Conservation (phyloP, 2,797 vertebrate genomes). For the Sebastes oblongus region DNA sequence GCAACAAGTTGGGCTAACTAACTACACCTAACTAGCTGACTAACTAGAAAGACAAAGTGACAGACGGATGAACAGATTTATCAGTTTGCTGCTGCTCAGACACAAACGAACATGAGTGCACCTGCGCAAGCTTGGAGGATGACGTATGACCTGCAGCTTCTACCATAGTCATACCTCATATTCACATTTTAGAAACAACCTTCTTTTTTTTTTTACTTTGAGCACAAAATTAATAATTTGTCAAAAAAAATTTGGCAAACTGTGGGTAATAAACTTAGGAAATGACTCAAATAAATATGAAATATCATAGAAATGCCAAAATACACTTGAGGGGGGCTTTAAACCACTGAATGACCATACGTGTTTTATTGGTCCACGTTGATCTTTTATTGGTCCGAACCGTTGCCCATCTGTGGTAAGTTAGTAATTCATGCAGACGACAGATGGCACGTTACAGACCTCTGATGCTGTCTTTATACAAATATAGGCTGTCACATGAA, state of each 20-base stretch:
- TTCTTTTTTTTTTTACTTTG: too few species aligned
- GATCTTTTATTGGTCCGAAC: constrained; percentile 21
- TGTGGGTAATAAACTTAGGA: too few species aligned
- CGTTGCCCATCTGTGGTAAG: constrained; percentile 23
- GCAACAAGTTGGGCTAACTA: too few species aligned
- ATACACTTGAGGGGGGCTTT: neutral
- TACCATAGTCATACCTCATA: neutral
- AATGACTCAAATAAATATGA: neutral
- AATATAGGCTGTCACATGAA: constrained; percentile 34
- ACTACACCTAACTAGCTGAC: too few species aligned
- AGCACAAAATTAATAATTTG: too few species aligned
- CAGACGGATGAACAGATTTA: too few species aligned
- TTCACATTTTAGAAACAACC: neutral
- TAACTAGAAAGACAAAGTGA: too few species aligned
- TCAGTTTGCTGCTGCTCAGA: too few species aligned
- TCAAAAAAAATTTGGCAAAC: too few species aligned
- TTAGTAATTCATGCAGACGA: constrained; percentile 19
- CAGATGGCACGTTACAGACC: constrained; percentile 36
- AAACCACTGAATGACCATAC: neutral
- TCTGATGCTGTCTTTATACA: constrained; percentile 10
- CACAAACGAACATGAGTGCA: too few species aligned
- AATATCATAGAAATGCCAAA: neutral
- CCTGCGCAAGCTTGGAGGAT: neutral
- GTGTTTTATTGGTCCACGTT: neutral
- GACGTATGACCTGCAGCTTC: neutral